Conservation (phyloP, 2,888 invertebrate species). For the Heteropelma amictum region DNA sequence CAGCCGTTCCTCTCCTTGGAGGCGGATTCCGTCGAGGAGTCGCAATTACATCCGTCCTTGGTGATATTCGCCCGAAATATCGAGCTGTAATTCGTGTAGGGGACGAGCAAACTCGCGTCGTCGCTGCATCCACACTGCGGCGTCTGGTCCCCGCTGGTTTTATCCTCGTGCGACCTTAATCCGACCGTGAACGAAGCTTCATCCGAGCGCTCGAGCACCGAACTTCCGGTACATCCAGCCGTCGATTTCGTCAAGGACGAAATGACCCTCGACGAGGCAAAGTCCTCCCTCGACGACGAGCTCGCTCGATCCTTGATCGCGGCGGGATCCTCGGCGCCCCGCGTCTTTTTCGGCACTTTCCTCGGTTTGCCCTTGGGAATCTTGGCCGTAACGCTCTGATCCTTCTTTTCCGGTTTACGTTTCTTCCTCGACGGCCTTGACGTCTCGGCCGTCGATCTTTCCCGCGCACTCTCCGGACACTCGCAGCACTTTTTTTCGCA, state of each 20-base stretch:
- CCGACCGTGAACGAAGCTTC: constrained; percentile 1
- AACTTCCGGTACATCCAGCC: not conserved
- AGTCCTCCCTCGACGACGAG: too few species aligned
- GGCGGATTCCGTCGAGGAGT: constrained; percentile 13
- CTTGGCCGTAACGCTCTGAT: constrained; percentile 62
- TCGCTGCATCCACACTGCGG: constrained; percentile 9
- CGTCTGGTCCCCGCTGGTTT: too few species aligned
- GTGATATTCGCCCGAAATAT: not conserved
- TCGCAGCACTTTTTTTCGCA: constrained; percentile 1
- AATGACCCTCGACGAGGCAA: not conserved
- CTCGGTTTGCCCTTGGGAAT: constrained; percentile 56
- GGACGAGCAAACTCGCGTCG: not conserved
- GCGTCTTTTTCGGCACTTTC: not conserved
- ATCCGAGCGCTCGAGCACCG: not conserved
- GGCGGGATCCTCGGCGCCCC: not conserved
- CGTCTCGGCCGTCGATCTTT: constrained; percentile 7
- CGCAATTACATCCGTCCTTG: not conserved
- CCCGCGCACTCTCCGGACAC: not conserved
- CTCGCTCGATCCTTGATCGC: too few species aligned
- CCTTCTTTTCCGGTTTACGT: constrained; percentile 54
- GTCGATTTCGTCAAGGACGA: not conserved
- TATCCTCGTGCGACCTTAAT: not conserved
- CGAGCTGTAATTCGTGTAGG: constrained; percentile 16
- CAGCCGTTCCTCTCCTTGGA: constrained; percentile 6
- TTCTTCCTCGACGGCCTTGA: constrained; percentile 14